Conservation (phyloP, 2,113 vertebrate species). For the Okapia johnstoni region DNA sequence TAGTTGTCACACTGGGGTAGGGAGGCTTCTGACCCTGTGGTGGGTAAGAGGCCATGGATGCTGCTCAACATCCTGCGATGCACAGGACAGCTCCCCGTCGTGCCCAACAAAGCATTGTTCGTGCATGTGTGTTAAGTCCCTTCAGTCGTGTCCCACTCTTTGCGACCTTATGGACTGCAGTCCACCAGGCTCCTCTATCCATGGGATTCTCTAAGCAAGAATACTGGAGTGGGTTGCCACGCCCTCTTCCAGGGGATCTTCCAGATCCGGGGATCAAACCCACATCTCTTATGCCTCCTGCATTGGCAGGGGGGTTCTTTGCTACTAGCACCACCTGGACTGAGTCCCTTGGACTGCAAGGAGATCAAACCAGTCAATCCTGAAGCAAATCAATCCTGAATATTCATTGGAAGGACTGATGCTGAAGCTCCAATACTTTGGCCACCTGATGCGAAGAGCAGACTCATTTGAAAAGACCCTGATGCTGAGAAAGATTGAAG, state of each 20-base stretch:
- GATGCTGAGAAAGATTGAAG: not conserved
- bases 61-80: not conserved
- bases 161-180: not conserved
- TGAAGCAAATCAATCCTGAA: not conserved
- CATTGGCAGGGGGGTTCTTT: not conserved
- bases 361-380: not conserved
- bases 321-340: not conserved
- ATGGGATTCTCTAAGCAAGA: not conserved
- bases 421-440: not conserved
- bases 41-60: not conserved
- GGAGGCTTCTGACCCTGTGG: not conserved
- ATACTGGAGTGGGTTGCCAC: not conserved
- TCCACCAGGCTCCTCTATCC: not conserved
- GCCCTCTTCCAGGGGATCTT: not conserved
- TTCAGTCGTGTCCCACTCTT: not conserved
- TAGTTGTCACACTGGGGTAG: not conserved
- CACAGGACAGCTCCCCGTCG: not conserved
- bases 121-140: not conserved
- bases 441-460: not conserved
- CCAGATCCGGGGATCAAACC: not conserved
- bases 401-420: not conserved
- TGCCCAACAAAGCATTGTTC: not conserved
- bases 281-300: not conserved
- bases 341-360: not conserved
- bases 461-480: not conserved